These are phyloP conservation scores for Pseudomugil tenellus DNA, from an alignment of 2,797 vertebrate genomes.

Conservation along the genomic window DNA sequence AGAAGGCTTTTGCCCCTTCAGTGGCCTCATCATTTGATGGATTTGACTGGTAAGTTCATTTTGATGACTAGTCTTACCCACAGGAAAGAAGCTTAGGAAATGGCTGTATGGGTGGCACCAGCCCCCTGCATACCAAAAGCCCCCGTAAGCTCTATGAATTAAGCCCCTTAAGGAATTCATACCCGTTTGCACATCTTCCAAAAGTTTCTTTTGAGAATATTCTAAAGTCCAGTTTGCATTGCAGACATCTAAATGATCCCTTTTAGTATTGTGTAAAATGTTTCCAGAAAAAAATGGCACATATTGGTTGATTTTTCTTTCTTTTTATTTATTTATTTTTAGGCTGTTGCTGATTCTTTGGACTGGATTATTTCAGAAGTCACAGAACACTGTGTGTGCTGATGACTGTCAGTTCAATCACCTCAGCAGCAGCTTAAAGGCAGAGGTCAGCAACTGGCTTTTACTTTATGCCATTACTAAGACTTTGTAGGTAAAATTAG, in stretches of 20 bases:
- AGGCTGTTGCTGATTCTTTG: conserved; percentile 21
- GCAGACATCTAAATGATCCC: not conserved
- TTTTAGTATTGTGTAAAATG: conserved; percentile 9
- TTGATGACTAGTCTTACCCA: conserved; percentile 47
- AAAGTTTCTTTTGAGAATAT: conserved; percentile 9
- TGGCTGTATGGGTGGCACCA: conserved; percentile 45
- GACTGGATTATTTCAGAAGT: conserved; percentile 16
- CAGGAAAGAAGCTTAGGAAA: conserved; percentile 30
- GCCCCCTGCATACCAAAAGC: conserved; percentile 41
- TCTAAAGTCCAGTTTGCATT: conserved; percentile 5
- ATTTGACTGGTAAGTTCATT: conserved; percentile 47
- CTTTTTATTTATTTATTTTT: not conserved
- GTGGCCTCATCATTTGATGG: conserved; percentile 38
- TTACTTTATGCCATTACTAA: conserved; percentile 46
- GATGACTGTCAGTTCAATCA: conserved; percentile 21
- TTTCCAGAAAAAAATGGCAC: not conserved
- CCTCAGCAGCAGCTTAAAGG: conserved; percentile 33
- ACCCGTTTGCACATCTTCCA: conserved; percentile 22
- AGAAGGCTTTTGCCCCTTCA: not conserved
- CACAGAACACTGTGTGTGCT: conserved; percentile 29
- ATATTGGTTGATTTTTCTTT: conserved; percentile 10
- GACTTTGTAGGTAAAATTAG: conserved; percentile 31
- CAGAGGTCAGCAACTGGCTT: conserved; percentile 62
- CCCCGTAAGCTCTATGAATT: conserved; percentile 49
- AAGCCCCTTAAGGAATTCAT: conserved; percentile 43